These are phyloP conservation scores for Sarotherodon lohbergeri DNA, from an alignment of 2,113 vertebrate genomes.

Conservation along the genomic window DNA sequence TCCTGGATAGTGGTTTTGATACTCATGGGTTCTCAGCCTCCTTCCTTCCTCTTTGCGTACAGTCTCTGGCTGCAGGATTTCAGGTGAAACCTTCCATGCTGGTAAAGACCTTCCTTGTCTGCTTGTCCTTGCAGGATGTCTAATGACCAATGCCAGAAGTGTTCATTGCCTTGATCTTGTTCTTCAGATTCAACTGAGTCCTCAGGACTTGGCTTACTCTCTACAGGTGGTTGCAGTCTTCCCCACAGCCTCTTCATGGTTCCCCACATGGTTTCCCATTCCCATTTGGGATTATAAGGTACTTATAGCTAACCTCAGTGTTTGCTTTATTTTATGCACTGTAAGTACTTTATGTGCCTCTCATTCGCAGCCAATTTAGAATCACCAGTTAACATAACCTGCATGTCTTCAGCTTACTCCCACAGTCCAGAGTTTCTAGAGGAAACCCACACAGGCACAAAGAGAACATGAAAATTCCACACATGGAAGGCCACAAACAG, in stretches of 20 bases:
- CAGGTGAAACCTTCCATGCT: not conserved
- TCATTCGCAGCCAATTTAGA: not conserved
- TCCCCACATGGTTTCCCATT: not conserved
- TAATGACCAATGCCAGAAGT: not conserved
- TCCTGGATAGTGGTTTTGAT: not conserved
- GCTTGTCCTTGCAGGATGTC: not conserved
- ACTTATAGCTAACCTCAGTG: not conserved
- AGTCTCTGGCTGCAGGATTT: not conserved
- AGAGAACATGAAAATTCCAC: not conserved
- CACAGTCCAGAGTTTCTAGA: not conserved
- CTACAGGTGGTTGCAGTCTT: not conserved
- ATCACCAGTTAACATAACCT: not conserved
- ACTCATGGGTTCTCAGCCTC: not conserved
- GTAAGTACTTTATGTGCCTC: not conserved
- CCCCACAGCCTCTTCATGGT: not conserved
- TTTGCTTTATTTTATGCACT: not conserved
- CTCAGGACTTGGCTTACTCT: not conserved
- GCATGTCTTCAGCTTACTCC: not conserved
- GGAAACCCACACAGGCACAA: not conserved
- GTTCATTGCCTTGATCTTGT: not conserved
- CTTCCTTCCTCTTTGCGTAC: not conserved
- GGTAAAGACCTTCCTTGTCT: not conserved
- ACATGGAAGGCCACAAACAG: not conserved
- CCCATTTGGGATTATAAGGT: not conserved
- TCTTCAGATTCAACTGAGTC: not conserved